Base-by-base conservation (phyloP, 2,888 invertebrate genomes). In the Laothoe populi region DNA sequence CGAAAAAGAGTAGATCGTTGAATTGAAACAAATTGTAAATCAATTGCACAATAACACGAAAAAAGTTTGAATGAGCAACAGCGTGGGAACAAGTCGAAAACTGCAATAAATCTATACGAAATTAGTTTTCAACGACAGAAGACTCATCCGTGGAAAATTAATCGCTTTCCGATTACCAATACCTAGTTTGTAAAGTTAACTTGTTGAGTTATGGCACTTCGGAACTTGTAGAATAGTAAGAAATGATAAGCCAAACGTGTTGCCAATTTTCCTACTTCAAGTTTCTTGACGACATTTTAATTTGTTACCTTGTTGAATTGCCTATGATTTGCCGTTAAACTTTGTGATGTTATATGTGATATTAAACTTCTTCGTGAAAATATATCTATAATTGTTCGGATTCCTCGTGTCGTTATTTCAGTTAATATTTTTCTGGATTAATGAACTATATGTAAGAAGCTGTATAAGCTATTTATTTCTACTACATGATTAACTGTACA, bases 81-180 rank as follows among this genome's bases (percentile, higher is more conserved):
- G 19, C 53, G 53, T 11, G 53, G 19, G 11, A 19, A 35, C 53
- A 53, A 74, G 74, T 79, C 78, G 71, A 74, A 79, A 84, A 83
- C 79, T 77, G 77, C 73, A 75, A 84, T 86, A 83, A 85, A 86
- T 86, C 80, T 70, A 58, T 69, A 69, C 66, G 73, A 81, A 85
- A 86, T 86, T 86, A 84, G 83, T 85, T 86, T 83, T 76, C 79
- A 78, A 78, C 75, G 79, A 84, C 82, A 79, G 81, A 81, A 82
- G 75, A 84, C 79, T 84, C 81, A 84, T 84, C 83, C 78, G 69
- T 69, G 70, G 79, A 79, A 77, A 78, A 84, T 84, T 84, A 82
- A 86, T 86, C 76, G 85, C 78, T 79, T 78, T 79, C 73, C 83
- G 79, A 85, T 85, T 79, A 83, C 79, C 80, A 74, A 81, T 83